These are phyloP conservation scores for Spisula subtruncata DNA, from an alignment of 2,888 invertebrate species.

Conservation along the genomic window DNA sequence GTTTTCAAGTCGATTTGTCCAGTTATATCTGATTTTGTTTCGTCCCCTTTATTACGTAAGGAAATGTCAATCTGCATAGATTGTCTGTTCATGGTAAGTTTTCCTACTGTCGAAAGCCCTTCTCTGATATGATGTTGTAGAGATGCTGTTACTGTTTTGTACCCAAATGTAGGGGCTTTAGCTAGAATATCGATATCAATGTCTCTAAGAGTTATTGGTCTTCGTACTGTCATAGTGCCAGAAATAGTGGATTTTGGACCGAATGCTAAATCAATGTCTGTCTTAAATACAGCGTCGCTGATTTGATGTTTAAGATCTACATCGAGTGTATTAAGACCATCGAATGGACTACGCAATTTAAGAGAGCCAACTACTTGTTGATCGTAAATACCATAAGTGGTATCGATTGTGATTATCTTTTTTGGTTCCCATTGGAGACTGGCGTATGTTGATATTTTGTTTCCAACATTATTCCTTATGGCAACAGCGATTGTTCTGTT, in stretches of 20 bases:
- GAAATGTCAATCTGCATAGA: constrained; percentile 65
- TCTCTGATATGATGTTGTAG: constrained; percentile 67
- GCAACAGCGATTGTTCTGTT: constrained; percentile 62
- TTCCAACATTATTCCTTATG: constrained; percentile 67
- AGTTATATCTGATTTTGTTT: constrained; percentile 63
- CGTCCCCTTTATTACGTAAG: constrained; percentile 69
- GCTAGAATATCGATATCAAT: constrained; percentile 69
- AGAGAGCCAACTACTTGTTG: constrained; percentile 60
- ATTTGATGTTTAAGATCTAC: constrained; percentile 64
- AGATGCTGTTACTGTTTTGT: constrained; percentile 65
- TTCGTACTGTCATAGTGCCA: constrained; percentile 68
- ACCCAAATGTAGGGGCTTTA: constrained; percentile 75
- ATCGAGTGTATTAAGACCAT: constrained; percentile 48
- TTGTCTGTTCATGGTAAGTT: constrained; percentile 69
- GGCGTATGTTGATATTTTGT: constrained; percentile 68
- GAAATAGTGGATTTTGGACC: constrained; percentile 72
- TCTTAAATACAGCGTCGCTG: constrained; percentile 64
- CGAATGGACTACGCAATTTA: constrained; percentile 69
- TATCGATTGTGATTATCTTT: constrained; percentile 67
- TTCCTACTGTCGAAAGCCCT: constrained; percentile 64
- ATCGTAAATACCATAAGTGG: constrained; percentile 55
- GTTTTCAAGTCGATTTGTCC: constrained; percentile 75
- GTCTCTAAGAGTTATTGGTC: constrained; percentile 71
- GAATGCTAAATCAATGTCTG: constrained; percentile 72
- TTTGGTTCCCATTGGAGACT: constrained; percentile 69